These are phyloP conservation scores for Acomys russatus DNA, from an alignment of 2,797 vertebrate genomes.

Conservation along the genomic window DNA sequence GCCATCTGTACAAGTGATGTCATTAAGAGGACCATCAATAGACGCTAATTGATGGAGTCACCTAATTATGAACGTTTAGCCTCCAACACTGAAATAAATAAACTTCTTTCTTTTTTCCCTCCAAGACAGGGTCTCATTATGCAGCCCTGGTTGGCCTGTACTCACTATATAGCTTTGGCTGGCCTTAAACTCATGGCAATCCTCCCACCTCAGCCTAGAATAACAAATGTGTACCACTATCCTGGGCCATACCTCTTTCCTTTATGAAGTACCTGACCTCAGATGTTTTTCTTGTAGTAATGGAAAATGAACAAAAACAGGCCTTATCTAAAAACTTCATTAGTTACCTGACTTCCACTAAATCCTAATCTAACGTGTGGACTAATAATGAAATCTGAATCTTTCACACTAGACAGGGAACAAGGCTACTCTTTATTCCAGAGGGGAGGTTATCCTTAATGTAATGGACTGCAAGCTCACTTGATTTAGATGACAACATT, in stretches of 20 bases:
- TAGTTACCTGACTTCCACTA: background rate
- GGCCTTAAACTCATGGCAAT: background rate
- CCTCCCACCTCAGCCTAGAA: background rate
- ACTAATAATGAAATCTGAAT: background rate
- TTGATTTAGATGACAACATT: background rate
- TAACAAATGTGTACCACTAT: background rate
- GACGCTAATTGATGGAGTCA: background rate
- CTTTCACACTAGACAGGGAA: background rate
- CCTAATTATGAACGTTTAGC: background rate
- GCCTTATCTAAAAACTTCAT: background rate
- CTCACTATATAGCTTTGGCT: background rate
- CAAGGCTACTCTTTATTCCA: background rate
- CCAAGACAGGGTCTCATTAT: background rate
- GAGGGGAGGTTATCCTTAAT: background rate
- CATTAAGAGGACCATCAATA: background rate
- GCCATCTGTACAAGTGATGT: background rate
- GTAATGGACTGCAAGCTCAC: background rate
- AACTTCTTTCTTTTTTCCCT: rapidly evolving
- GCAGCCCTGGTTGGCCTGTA: background rate
- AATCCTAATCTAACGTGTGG: background rate
- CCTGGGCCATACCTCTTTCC: background rate
- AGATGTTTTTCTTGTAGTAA: background rate
- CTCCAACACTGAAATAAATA: background rate
- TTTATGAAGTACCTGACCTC: background rate
- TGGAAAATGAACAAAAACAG: background rate